phyloP scores from a whole-genome alignment of 2,113 vertebrate species.

The Spilogale gracilis region DNA sequence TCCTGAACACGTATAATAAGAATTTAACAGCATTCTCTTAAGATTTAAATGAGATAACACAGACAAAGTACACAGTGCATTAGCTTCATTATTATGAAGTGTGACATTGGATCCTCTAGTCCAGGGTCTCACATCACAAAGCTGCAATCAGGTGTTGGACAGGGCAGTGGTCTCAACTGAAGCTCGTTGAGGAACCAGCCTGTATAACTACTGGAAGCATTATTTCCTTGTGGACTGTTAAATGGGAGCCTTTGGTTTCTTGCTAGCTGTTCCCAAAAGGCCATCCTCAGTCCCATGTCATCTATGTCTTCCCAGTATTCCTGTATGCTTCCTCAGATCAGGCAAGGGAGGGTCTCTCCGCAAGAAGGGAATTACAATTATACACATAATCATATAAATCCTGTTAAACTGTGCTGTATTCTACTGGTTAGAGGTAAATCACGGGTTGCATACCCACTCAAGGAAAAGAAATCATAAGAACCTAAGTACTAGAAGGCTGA shows the following conservation, averaged over 20 bases:
- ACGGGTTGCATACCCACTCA: neutral
- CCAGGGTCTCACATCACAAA: neutral
- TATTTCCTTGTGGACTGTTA: neutral
- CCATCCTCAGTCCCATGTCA: neutral
- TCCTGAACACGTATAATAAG: neutral
- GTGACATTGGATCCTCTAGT: neutral
- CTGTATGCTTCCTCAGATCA: neutral
- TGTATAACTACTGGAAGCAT: neutral
- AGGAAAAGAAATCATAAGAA: neutral
- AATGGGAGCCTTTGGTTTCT: neutral
- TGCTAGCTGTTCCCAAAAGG: neutral
- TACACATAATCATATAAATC: neutral
- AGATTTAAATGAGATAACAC: neutral
- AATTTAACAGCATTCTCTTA: neutral
- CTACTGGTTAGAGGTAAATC: neutral
- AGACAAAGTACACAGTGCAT: neutral
- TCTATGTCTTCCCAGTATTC: neutral
- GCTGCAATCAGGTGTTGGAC: neutral
- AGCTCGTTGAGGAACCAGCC: neutral
- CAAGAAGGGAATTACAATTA: fast-evolving
- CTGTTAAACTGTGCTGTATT: neutral
- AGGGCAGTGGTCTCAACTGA: neutral
- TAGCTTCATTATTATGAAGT: neutral
- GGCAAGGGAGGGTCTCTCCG: neutral
- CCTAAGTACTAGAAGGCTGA: too few relatives aligned